Conservation (phyloP, 1,140 invertebrate genomes). For the Sycophaga agraensis region DNA sequence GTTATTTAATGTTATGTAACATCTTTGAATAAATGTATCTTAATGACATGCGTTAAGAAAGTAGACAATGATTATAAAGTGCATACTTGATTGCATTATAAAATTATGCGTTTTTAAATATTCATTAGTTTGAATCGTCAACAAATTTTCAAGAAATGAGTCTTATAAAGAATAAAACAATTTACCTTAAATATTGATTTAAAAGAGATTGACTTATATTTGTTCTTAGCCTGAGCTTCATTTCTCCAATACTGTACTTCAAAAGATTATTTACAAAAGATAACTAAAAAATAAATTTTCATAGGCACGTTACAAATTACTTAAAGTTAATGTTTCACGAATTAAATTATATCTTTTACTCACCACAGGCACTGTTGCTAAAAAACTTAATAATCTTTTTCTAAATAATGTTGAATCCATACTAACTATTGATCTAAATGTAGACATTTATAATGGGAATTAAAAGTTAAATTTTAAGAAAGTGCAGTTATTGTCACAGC, state of each 20-base stretch:
- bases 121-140: too few relatives aligned
- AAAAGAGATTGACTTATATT: conserved; percentile 86
- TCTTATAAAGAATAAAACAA: conserved; percentile 39
- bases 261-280: conserved; percentile 90
- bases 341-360: background rate
- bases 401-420: conserved; percentile 79
- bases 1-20: background rate
- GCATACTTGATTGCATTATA: too few relatives aligned
- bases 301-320: conserved; percentile 27
- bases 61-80: too few relatives aligned
- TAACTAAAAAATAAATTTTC: conserved; percentile 64
- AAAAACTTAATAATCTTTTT: conserved; percentile 73
- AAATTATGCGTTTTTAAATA: too few relatives aligned
- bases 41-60: too few relatives aligned
- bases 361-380: conserved; percentile 77
- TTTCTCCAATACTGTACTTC: conserved; percentile 91
- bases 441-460: too few relatives aligned
- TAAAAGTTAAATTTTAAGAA: too few relatives aligned
- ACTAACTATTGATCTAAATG: conserved; percentile 84
- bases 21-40: too few relatives aligned
- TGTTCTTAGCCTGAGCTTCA: conserved; percentile 87
- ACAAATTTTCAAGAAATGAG: too few relatives aligned
- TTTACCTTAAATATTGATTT: conserved; percentile 89
- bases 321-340: background rate
- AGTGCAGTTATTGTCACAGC: too few relatives aligned